A percentile compares a stretch with the other conserved stretches of the same genome.
Evolutionary conservation across 2,888 invertebrate species (phyloP).

Genomic region (Embidobia sp.): DNA sequence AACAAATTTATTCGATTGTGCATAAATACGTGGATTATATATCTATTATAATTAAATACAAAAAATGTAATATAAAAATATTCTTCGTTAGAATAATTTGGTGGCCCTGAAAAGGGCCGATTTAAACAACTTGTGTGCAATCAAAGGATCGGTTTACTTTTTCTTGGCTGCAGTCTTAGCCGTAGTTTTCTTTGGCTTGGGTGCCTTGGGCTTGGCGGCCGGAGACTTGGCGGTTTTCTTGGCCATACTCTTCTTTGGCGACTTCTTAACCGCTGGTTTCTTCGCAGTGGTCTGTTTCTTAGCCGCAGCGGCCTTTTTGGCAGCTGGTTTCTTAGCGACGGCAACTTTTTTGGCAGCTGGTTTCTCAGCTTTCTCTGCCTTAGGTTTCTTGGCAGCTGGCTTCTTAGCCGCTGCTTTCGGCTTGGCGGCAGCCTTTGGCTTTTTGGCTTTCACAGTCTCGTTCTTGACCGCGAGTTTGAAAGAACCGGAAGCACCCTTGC

Average conservation of each 20-base stretch:
- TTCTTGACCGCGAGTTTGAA: too few relatives aligned
- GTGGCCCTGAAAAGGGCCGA: conserved; percentile 39
- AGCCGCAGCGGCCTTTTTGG: conserved; percentile 5
- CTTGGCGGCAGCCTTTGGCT: too few relatives aligned
- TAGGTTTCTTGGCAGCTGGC: conserved; percentile 9
- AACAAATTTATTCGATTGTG: too few relatives aligned
- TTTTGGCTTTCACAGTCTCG: too few relatives aligned
- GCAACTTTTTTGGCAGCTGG: neutral
- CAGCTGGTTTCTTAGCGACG: conserved; percentile 15
- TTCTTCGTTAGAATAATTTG: conserved; percentile 4
- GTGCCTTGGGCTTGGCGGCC: conserved; percentile 62
- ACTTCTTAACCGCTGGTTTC: conserved; percentile 2
- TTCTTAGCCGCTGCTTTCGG: conserved; percentile 6
- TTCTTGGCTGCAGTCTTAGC: conserved; percentile 24
- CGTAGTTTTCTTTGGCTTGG: conserved; percentile 64
- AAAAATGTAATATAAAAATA: conserved; percentile 10
- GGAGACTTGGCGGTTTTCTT: conserved; percentile 55
- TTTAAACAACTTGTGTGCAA: neutral
- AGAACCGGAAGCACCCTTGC: conserved; percentile 5
- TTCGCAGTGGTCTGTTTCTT: conserved; percentile 13
- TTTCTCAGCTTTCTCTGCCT: conserved; percentile 1
- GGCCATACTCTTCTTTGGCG: conserved; percentile 9
- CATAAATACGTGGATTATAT: too few relatives aligned
- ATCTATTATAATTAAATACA: too few relatives aligned
- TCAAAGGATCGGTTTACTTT: conserved; percentile 6